These are phyloP conservation scores for Acrocera orbiculus DNA, from an alignment of 2,888 invertebrate species.

Conservation along the genomic window DNA sequence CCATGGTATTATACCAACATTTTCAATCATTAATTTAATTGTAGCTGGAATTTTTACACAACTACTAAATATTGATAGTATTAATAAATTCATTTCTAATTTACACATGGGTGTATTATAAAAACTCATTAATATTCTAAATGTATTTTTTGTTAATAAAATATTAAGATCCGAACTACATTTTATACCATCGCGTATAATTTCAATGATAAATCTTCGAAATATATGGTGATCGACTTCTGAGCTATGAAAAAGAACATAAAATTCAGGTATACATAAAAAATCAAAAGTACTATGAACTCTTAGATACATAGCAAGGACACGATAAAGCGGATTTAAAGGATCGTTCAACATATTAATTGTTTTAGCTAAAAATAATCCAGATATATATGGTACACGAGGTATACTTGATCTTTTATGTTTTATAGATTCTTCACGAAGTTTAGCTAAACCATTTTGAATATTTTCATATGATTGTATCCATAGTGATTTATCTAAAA, in stretches of 20 bases:
- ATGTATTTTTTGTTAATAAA: slow-evolving; percentile 51
- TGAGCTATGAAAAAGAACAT: slow-evolving; percentile 64
- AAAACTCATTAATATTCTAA: slow-evolving; percentile 60
- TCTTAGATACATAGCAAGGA: slow-evolving; percentile 59
- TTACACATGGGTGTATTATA: slow-evolving; percentile 47
- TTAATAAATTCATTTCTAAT: slow-evolving; percentile 40
- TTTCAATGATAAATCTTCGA: slow-evolving; percentile 58
- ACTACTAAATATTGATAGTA: slow-evolving; percentile 45
- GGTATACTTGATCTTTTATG: slow-evolving; percentile 26
- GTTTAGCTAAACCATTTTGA: slow-evolving; percentile 23
- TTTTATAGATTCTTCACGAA: slow-evolving; percentile 22
- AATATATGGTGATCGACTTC: slow-evolving; percentile 50
- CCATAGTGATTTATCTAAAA: slow-evolving; percentile 29
- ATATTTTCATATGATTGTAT: slow-evolving; percentile 27
- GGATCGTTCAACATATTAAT: slow-evolving; percentile 56
- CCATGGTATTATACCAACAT: slow-evolving; percentile 57
- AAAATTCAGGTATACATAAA: slow-evolving; percentile 69
- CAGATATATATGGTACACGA: slow-evolving; percentile 24
- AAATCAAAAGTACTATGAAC: slow-evolving; percentile 62
- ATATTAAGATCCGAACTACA: slow-evolving; percentile 56
- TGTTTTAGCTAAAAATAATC: slow-evolving; percentile 24
- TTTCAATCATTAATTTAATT: slow-evolving; percentile 44
- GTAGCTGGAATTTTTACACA: slow-evolving; percentile 46
- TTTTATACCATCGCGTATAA: slow-evolving; percentile 59
- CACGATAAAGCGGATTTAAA: slow-evolving; percentile 54